phyloP scores from a whole-genome alignment of 2,113 vertebrate species.

The Tricholaema leucomelas region DNA sequence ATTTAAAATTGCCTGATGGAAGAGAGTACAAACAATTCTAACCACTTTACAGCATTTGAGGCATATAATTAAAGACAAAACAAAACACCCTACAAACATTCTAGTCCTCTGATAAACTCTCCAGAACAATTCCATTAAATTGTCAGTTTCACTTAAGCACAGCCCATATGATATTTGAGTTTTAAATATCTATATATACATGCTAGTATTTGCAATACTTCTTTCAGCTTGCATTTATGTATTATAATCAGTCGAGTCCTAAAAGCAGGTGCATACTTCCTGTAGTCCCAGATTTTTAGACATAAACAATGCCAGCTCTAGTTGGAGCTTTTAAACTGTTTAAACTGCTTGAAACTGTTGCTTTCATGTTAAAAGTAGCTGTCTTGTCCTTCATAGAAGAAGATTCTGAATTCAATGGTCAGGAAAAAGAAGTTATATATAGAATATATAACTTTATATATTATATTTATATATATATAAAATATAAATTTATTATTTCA shows the following conservation, averaged over 20 bases:
- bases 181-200: not conserved
- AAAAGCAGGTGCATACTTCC: not conserved
- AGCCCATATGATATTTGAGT: not conserved
- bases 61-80: not conserved
- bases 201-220: not conserved
- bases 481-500: too few species aligned
- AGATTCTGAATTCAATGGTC: not conserved
- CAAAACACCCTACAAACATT: accelerated
- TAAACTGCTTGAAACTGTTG: not conserved
- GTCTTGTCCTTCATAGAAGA: not conserved
- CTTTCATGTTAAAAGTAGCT: not conserved
- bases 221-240: not conserved
- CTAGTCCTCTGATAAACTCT: not conserved
- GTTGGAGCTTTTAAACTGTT: not conserved
- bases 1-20: not conserved
- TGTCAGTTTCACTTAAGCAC: not conserved
- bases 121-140: conserved; percentile 2
- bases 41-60: not conserved
- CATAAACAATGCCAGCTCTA: not conserved
- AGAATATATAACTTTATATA: too few species aligned
- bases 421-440: not conserved
- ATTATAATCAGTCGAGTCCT: not conserved
- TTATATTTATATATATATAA: too few species aligned
- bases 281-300: not conserved
- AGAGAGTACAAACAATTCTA: not conserved